A percentile compares a stretch with the other conserved stretches of the same genome.
Conservation (phyloP, 2,797 vertebrate genomes). For the Crax fasciolata region DNA sequence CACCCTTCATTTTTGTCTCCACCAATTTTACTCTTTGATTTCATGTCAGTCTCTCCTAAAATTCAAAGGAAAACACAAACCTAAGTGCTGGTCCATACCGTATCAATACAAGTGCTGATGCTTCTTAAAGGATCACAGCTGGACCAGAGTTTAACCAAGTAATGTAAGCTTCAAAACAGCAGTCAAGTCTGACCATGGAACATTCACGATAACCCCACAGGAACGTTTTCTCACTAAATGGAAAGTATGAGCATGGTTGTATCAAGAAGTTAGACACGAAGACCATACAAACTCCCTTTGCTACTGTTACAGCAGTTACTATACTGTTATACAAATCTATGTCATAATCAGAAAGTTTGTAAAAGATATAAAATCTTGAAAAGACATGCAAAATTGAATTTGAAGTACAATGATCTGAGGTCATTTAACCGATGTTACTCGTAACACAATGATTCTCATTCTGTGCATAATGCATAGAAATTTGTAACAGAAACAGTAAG, state of each 20-base stretch:
- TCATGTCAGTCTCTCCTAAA: conserved; percentile 80
- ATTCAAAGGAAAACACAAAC: neutral
- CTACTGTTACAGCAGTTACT: neutral
- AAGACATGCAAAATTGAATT: neutral
- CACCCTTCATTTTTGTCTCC: conserved; percentile 64
- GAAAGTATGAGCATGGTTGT: neutral
- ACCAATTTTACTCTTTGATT: conserved; percentile 75
- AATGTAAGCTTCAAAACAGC: neutral
- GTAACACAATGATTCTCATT: neutral
- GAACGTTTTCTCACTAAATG: neutral
- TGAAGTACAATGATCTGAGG: neutral
- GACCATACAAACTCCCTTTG: neutral
- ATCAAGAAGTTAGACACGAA: neutral
- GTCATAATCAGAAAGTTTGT: neutral
- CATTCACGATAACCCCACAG: neutral
- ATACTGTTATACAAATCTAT: neutral
- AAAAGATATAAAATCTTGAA: neutral
- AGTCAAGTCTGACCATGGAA: neutral
- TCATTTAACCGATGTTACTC: neutral
- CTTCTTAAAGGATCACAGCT: neutral
- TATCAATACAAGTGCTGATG: neutral
- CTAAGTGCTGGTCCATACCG: neutral
- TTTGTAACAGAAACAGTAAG: neutral
- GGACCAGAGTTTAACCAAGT: neutral
- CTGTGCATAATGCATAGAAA: neutral